A percentile compares a stretch with the other conserved stretches of the same genome.
Evolutionary conservation across 2,113 vertebrate genomes (phyloP).

Genomic region (Triplophysa dalaica): DNA sequence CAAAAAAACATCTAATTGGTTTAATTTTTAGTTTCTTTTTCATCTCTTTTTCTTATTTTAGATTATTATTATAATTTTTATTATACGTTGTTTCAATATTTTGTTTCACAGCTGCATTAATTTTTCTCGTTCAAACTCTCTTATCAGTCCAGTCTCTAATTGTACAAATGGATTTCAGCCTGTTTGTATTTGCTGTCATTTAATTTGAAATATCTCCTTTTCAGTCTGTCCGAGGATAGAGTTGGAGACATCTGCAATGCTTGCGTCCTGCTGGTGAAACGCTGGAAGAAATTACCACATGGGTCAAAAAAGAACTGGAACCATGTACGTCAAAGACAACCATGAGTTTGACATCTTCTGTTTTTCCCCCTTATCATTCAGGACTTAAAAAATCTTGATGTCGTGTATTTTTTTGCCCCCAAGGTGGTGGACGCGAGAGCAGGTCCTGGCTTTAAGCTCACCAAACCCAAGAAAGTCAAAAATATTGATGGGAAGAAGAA

Average conservation of each 20-base stretch:
- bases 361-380: neutral
- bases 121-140: too few species aligned
- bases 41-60: too few species aligned
- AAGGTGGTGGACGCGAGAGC: slow-evolving; percentile 82
- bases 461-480: slow-evolving; percentile 80
- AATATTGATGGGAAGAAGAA: slow-evolving; percentile 76
- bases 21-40: too few species aligned
- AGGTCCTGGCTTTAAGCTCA: slow-evolving; percentile 79
- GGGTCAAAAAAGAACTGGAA: slow-evolving; percentile 83
- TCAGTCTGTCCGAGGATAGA: slow-evolving; percentile 75
- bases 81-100: too few species aligned
- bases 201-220: neutral
- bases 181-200: too few species aligned
- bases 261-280: slow-evolving; percentile 78
- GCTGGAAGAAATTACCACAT: slow-evolving; percentile 80
- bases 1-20: neutral
- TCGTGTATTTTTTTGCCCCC: neutral
- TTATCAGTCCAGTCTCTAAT: neutral
- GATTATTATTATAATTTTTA: too few species aligned
- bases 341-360: too few species aligned
- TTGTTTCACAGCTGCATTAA: too few species aligned
- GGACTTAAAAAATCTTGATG: neutral
- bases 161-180: neutral
- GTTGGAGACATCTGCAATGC: slow-evolving; percentile 82
- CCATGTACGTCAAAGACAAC: slow-evolving; percentile 67